Evolutionary conservation across 2,113 vertebrate species (phyloP).

Genomic region (Crotalus helleri): DNA sequence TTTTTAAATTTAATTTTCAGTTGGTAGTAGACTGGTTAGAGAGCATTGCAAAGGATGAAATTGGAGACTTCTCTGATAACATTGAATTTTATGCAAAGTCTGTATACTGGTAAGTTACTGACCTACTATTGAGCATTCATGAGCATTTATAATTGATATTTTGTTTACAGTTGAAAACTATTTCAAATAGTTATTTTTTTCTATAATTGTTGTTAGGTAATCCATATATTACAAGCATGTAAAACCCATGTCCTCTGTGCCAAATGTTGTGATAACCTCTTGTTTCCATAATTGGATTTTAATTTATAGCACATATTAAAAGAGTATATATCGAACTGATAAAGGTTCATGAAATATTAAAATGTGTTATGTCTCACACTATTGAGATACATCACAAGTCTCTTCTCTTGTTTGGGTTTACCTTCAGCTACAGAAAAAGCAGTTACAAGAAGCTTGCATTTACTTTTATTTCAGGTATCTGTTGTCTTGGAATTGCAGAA

Average conservation of each 20-base stretch:
- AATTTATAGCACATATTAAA: background rate
- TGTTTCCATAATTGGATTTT: background rate
- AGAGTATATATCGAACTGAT: background rate
- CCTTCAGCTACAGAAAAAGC: background rate
- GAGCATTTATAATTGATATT: background rate
- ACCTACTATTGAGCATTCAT: background rate
- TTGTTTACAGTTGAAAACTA: background rate
- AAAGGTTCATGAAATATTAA: background rate
- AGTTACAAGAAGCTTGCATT: background rate
- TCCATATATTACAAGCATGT: background rate
- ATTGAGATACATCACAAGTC: background rate
- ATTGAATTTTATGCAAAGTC: slow-evolving; percentile 97
- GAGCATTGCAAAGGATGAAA: slow-evolving; percentile 94
- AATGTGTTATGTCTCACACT: background rate
- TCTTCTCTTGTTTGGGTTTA: background rate
- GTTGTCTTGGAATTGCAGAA: background rate
- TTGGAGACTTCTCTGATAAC: slow-evolving; percentile 94
- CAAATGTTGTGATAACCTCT: background rate
- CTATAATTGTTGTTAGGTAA: background rate
- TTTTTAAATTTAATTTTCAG: slow-evolving; percentile 61
- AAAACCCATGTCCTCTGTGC: background rate
- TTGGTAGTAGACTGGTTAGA: slow-evolving; percentile 97
- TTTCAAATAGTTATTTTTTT: background rate
- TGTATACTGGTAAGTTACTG: slow-evolving; percentile 89
- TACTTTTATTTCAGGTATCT: background rate